Evolutionary conservation across 1,140 invertebrate genomes (phyloP), one percentile per base, ranked within the genome.

Genomic region (Stratiolaelaps scimitus): DNA sequence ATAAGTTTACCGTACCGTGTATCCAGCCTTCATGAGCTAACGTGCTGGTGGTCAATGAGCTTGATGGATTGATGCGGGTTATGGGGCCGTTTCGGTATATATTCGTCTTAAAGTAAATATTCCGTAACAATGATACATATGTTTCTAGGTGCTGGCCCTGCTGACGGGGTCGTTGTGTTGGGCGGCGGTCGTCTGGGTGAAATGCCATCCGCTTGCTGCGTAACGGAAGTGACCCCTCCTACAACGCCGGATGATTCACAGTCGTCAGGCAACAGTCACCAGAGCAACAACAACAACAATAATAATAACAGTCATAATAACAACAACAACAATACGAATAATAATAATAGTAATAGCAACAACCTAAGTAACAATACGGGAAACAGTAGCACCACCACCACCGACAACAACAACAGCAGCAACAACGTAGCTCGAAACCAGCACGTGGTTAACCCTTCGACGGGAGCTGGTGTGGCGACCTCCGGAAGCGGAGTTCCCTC

Each of bases 221-320:
- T 60, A 15, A 60, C 53, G 10, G 53, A 60, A 60, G 53, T 60
- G 17, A 60, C 53, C 13, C 53, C 53, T 4, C 53, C 53, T 26
- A 60, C 53, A 26, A 60, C 53, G 13, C 53, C 53, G 13, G 53
- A 60, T 10, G 53, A 60, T 60, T 60, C 53, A 26, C 53, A 60
- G 23, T 60, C 53, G 4, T 60, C 53, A 60, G 53, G 26, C 15
- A 60, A 34, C 20, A 60, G 34, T 60, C 53, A 60, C 26, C 26
- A 60, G 5, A 17, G 53, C 53, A 20, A 26, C 53, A 60, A 29
- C 53, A 40, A 40, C 10, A 40, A 6, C 2, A 60, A 60, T 23
- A 34, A 26, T 15, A 60, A 60, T 34, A 60, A 60, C 23, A 60
- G 53, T 26, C 4, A 10, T 10, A 40, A 40, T 10, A 40, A 40